Conservation (phyloP, 1,140 invertebrate species). For the Bactericera cockerelli region DNA sequence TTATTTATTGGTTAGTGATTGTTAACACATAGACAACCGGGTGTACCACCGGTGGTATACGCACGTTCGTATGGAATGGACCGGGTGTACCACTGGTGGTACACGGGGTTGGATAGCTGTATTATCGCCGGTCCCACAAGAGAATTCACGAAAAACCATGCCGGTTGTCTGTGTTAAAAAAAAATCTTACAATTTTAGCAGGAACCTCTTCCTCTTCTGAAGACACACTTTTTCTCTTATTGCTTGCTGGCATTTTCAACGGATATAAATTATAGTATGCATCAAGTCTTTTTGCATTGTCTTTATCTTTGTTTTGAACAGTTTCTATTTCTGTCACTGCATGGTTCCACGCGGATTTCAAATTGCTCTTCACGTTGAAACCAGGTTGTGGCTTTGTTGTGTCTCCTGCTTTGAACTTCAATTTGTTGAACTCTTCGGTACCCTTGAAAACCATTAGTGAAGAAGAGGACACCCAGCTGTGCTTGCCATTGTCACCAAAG, state of each 20-base stretch:
- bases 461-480: slow-evolving; percentile 13
- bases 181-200: slow-evolving; percentile 7
- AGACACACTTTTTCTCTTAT: not conserved
- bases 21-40: too few species aligned
- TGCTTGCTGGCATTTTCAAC: not conserved
- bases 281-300: not conserved
- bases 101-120: too few species aligned
- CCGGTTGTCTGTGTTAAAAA: too few species aligned
- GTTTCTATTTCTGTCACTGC: slow-evolving; percentile 23
- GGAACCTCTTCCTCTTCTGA: not conserved
- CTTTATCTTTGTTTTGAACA: not conserved
- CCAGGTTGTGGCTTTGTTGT: not conserved
- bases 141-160: too few species aligned
- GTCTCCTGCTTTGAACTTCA: not conserved
- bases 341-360: slow-evolving; percentile 25
- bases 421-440: slow-evolving; percentile 11
- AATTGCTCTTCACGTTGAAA: slow-evolving; percentile 1
- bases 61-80: too few species aligned
- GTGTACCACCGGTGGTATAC: too few species aligned
- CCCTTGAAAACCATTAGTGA: slow-evolving; percentile 15
- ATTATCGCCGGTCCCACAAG: too few species aligned
- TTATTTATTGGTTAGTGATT: too few species aligned
- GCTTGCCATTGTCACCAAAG: slow-evolving; percentile 17
- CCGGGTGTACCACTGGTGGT: too few species aligned
- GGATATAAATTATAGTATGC: not conserved